Evolutionary conservation across 2,888 invertebrate species (phyloP).

Genomic region (Phortica magna): DNA sequence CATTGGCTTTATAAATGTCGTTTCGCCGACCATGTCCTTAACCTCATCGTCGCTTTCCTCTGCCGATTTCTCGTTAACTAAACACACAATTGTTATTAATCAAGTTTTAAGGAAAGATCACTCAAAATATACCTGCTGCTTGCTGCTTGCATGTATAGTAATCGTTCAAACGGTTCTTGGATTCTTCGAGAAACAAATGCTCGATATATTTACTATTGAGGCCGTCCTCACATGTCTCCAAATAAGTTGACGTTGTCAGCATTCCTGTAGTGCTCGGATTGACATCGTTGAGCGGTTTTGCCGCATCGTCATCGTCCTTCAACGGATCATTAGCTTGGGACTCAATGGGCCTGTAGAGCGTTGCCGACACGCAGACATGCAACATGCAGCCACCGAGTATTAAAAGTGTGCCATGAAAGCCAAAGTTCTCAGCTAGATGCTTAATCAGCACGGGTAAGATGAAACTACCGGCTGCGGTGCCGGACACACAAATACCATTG

Average conservation of each 20-base stretch:
- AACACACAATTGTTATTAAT: background rate
- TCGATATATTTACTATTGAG: slow-evolving; percentile 77
- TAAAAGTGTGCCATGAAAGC: slow-evolving; percentile 85
- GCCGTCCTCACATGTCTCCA: slow-evolving; percentile 77
- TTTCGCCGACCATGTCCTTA: slow-evolving; percentile 80
- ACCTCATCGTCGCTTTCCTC: slow-evolving; percentile 80
- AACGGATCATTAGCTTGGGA: slow-evolving; percentile 59
- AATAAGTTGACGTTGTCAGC: slow-evolving; percentile 76
- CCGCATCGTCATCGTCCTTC: slow-evolving; percentile 59
- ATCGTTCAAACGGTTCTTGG: slow-evolving; percentile 77
- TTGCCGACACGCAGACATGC: slow-evolving; percentile 86
- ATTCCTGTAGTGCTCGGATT: slow-evolving; percentile 75
- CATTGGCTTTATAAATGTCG: slow-evolving; percentile 80
- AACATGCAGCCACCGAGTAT: slow-evolving; percentile 86
- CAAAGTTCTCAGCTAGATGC: slow-evolving; percentile 84
- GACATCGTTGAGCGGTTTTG: slow-evolving; percentile 68
- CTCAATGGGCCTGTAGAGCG: slow-evolving; percentile 82
- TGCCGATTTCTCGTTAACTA: slow-evolving; percentile 65
- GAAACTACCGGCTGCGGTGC: slow-evolving; percentile 88
- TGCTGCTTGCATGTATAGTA: slow-evolving; percentile 69
- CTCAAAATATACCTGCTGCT: slow-evolving; percentile 46
- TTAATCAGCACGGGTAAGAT: slow-evolving; percentile 87
- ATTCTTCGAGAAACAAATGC: slow-evolving; percentile 77
- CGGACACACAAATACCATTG: slow-evolving; percentile 89
- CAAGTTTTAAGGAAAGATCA: slow-evolving; percentile 24